These are phyloP conservation scores for Lepidostoma basale DNA, from an alignment of 1,140 invertebrate species.

Conservation along the genomic window DNA sequence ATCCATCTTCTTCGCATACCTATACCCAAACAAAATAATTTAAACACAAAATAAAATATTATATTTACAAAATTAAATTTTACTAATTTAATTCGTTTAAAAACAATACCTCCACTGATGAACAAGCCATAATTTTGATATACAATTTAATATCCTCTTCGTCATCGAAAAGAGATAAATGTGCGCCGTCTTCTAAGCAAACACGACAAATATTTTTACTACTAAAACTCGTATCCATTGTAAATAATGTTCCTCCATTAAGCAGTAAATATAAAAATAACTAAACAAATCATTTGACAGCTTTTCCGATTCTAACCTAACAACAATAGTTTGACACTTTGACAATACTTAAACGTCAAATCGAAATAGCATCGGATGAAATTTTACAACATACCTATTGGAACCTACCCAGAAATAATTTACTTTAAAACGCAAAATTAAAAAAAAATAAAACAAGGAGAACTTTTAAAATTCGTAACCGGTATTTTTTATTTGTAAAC, in stretches of 20 bases:
- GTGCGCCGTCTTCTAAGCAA: slow-evolving; percentile 34
- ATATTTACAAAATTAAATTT: background rate
- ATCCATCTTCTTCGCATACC: slow-evolving; percentile 42
- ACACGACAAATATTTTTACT: slow-evolving; percentile 31
- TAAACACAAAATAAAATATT: background rate
- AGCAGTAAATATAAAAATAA: background rate
- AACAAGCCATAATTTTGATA: slow-evolving; percentile 44
- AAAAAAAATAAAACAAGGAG: too few species aligned
- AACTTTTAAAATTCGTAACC: too few species aligned
- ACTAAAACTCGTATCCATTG: slow-evolving; percentile 5
- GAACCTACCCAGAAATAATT: too few species aligned
- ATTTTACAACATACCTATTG: too few species aligned
- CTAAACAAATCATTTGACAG: background rate
- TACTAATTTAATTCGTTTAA: background rate
- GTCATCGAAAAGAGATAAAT: slow-evolving; percentile 35
- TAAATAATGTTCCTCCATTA: slow-evolving; percentile 2
- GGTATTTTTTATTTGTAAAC: too few species aligned
- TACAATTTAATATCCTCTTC: slow-evolving; percentile 34
- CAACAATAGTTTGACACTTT: slow-evolving; percentile 2
- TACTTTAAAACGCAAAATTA: too few species aligned
- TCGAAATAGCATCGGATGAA: too few species aligned
- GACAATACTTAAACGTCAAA: slow-evolving; percentile 3
- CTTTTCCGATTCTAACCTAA: slow-evolving; percentile 13
- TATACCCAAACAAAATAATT: slow-evolving; percentile 5
- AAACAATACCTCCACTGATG: slow-evolving; percentile 30